Conservation (phyloP, 2,888 invertebrate genomes). For the Drosophila recens region DNA sequence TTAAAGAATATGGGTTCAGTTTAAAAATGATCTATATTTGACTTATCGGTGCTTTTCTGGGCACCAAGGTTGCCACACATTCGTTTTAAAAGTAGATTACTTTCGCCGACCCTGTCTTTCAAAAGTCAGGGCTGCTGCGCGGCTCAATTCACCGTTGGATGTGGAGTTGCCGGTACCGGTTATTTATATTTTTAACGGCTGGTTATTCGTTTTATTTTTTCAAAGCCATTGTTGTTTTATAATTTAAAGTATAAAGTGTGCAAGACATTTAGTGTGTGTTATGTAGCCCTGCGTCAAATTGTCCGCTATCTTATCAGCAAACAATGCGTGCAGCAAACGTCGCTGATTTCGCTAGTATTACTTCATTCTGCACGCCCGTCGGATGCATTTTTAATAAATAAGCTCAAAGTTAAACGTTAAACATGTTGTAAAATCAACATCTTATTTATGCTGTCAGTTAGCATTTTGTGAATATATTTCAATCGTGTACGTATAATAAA, state of each 20-base stretch:
- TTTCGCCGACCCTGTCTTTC: background rate
- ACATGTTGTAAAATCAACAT: conserved; percentile 14
- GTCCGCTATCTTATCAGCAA: conserved; percentile 65
- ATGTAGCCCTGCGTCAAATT: conserved; percentile 54
- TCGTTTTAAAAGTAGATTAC: background rate
- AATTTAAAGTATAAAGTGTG: conserved; percentile 1
- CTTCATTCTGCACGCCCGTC: conserved; percentile 51
- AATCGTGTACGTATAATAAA: background rate
- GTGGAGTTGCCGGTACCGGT: conserved; percentile 13
- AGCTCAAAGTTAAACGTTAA: conserved; percentile 10
- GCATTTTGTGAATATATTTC: conserved; percentile 5
- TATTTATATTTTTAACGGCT: background rate
- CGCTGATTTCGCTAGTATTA: conserved; percentile 66
- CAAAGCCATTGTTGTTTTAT: background rate
- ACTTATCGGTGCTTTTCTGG: background rate
- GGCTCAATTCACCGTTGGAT: background rate
- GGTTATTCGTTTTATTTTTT: background rate
- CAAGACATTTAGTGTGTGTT: background rate
- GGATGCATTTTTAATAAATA: conserved; percentile 51
- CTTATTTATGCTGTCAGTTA: conserved; percentile 20
- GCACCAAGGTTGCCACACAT: background rate
- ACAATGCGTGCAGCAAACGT: conserved; percentile 30
- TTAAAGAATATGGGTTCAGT: background rate
- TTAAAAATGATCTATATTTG: background rate
- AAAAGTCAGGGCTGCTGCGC: background rate